Evolutionary conservation across 2,797 vertebrate genomes (phyloP).

Genomic region (Coccyzus lansbergi): DNA sequence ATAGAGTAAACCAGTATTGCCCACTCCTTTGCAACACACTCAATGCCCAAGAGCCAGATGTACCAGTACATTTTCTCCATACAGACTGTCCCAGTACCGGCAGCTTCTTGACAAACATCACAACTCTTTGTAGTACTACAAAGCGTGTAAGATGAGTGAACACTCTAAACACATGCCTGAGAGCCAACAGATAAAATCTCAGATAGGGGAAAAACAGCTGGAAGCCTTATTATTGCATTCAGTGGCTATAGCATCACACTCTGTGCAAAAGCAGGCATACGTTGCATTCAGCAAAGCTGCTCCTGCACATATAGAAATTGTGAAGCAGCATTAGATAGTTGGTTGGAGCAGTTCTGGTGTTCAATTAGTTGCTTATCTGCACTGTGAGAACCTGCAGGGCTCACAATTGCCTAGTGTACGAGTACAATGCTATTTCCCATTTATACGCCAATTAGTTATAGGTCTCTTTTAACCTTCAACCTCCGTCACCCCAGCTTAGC

Average conservation of each 20-base stretch:
- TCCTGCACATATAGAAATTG: neutral
- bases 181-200: neutral
- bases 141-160: neutral
- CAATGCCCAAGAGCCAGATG: neutral
- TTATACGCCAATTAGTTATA: neutral
- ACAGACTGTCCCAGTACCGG: neutral
- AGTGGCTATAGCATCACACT: neutral
- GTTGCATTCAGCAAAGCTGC: neutral
- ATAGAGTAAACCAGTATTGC: neutral
- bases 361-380: neutral
- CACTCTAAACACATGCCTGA: neutral
- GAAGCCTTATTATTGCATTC: neutral
- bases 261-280: neutral
- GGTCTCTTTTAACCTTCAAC: neutral
- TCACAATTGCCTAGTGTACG: accelerated
- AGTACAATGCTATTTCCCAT: neutral
- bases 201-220: neutral
- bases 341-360: neutral
- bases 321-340: neutral
- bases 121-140: neutral
- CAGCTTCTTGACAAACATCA: neutral
- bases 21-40: neutral
- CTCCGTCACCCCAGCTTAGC: neutral
- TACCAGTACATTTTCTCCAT: neutral
- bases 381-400: neutral